Evolutionary conservation across 2,797 vertebrate species (phyloP).

Genomic region (Scolopax bukidnonensis): DNA sequence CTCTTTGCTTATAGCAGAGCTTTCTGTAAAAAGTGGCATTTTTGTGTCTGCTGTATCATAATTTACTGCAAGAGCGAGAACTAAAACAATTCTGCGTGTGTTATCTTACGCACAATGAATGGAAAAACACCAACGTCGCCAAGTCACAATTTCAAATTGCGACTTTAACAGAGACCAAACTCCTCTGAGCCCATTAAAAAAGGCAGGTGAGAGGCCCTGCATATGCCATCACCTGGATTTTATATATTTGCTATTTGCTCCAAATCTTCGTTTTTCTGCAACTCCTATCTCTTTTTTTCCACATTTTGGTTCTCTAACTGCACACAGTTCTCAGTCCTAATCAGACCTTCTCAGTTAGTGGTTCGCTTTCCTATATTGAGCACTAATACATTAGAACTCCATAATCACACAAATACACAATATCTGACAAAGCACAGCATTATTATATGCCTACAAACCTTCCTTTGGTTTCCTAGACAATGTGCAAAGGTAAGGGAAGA

Average conservation of each 20-base stretch:
- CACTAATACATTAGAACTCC: not conserved
- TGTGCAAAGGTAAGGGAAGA: not conserved
- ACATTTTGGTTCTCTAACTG: not conserved
- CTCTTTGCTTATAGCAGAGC: not conserved
- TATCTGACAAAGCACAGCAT: not conserved
- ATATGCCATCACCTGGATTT: not conserved
- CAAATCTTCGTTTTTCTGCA: not conserved
- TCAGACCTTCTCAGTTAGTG: not conserved
- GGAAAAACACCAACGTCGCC: not conserved
- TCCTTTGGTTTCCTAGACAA: not conserved
- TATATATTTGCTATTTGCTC: not conserved
- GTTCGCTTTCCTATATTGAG: not conserved
- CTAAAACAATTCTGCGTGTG: not conserved
- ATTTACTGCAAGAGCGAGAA: not conserved
- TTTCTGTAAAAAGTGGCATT: not conserved
- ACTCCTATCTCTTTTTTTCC: not conserved
- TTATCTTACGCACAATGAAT: no score
- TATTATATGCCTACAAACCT: not conserved
- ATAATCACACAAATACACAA: not conserved
- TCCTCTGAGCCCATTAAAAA: not conserved
- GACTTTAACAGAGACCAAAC: not conserved
- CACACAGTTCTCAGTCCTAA: not conserved
- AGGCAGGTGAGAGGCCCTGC: not conserved
- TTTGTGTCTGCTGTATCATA: not conserved
- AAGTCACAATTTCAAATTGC: not conserved